Conservation (phyloP, 2,797 vertebrate genomes). For the Sebastes aleutianus region DNA sequence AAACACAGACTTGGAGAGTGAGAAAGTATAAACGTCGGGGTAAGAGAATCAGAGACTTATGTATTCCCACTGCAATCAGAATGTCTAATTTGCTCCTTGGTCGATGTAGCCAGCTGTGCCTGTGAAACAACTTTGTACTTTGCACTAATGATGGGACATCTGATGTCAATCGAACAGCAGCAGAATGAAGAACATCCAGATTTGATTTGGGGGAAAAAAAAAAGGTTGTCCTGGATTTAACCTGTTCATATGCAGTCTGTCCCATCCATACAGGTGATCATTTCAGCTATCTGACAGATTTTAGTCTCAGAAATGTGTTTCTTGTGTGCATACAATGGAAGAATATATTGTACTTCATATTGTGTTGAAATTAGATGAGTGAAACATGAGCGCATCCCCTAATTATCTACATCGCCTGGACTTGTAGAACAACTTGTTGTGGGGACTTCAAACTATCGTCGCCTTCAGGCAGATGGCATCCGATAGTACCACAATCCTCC, state of each 20-base stretch:
- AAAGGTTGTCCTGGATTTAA: background rate
- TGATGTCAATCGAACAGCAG: background rate
- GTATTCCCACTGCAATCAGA: background rate
- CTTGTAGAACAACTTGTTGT: conserved; percentile 11
- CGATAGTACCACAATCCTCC: background rate
- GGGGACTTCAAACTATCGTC: background rate
- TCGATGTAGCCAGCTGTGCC: background rate
- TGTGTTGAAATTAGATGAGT: background rate
- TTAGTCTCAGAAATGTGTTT: too few species aligned
- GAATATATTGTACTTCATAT: background rate
- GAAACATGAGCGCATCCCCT: background rate
- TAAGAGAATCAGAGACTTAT: background rate
- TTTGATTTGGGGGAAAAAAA: background rate
- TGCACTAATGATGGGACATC: background rate
- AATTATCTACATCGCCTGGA: background rate
- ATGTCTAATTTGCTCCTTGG: background rate
- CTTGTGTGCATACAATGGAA: background rate
- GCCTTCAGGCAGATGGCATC: conserved; percentile 5
- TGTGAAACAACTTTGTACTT: background rate
- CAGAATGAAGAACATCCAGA: background rate
- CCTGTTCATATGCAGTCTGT: background rate
- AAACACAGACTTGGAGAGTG: background rate
- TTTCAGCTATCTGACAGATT: background rate
- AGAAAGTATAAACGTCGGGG: background rate
- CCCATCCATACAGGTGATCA: background rate